These are phyloP conservation scores for Pyrrhosoma nymphula DNA, from an alignment of 2,888 invertebrate genomes.

Conservation along the genomic window DNA sequence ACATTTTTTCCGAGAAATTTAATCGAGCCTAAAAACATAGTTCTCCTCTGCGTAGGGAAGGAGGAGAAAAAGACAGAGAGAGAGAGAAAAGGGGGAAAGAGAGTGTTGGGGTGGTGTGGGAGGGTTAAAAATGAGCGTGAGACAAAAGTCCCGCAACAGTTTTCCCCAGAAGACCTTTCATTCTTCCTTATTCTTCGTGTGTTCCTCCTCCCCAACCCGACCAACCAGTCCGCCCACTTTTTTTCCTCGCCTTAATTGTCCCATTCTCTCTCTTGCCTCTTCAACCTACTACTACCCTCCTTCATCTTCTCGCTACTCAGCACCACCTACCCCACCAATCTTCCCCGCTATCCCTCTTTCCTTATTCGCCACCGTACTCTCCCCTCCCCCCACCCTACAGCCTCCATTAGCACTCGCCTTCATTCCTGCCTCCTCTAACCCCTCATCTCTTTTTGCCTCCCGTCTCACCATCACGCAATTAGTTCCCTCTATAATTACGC, in stretches of 20 bases:
- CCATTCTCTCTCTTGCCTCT: slow-evolving; percentile 36
- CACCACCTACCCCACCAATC: not conserved
- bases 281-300: not conserved
- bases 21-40: slow-evolving; percentile 16
- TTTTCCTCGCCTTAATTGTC: slow-evolving; percentile 58
- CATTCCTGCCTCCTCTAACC: not conserved
- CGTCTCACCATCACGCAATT: slow-evolving; percentile 54
- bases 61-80: not conserved
- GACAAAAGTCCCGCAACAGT: slow-evolving; percentile 59
- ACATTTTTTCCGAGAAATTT: slow-evolving; percentile 16
- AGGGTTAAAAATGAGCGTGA: slow-evolving; percentile 17
- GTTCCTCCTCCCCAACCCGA: not conserved
- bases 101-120: not conserved
- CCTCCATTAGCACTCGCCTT: slow-evolving; percentile 43
- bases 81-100: no score
- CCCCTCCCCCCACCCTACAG: not conserved
- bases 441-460: slow-evolving; percentile 5
- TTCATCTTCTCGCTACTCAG: not conserved
- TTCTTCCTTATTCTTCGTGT: slow-evolving; percentile 13
- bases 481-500: slow-evolving; percentile 58
- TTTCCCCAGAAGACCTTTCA: slow-evolving; percentile 43
- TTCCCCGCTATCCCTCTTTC: not conserved
- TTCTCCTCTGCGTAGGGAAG: not conserved
- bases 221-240: not conserved
- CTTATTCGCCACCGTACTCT: slow-evolving; percentile 30